Conservation (phyloP, 2,797 vertebrate genomes). For the Eospalax fontanierii region DNA sequence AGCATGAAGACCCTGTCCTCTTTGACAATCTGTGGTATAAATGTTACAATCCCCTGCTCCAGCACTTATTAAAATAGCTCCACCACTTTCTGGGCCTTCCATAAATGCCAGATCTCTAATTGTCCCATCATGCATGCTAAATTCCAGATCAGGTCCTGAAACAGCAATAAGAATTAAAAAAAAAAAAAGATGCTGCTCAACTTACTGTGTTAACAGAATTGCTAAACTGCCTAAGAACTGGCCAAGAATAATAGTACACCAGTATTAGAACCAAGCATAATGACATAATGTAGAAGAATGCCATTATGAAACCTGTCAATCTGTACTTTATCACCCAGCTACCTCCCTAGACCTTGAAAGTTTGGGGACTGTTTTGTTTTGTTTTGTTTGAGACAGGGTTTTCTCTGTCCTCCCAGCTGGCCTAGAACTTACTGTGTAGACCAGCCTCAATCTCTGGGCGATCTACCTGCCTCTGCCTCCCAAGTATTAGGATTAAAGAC, state of each 20-base stretch:
- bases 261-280: neutral
- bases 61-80: conserved; percentile 97
- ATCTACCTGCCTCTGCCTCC: no score
- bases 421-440: no score
- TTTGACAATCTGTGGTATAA: conserved; percentile 99
- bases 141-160: conserved; percentile 98
- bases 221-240: conserved; percentile 54
- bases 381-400: no score
- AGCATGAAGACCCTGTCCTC: conserved; percentile 98
- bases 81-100: conserved; percentile 98
- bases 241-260: neutral
- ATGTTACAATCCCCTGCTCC: conserved; percentile 99
- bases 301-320: no score
- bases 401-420: no score
- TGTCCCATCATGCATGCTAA: conserved; percentile 99
- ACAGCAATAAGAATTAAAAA: conserved; percentile 82
- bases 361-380: no score
- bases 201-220: conserved; percentile 56
- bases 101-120: conserved; percentile 99
- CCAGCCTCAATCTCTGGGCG: no score
- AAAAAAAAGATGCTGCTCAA: conserved; percentile 82
- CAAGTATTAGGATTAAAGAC: no score
- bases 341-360: no score
- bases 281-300: neutral
- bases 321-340: no score